Conservation (phyloP, 2,113 vertebrate species). For the Empidonax traillii region DNA sequence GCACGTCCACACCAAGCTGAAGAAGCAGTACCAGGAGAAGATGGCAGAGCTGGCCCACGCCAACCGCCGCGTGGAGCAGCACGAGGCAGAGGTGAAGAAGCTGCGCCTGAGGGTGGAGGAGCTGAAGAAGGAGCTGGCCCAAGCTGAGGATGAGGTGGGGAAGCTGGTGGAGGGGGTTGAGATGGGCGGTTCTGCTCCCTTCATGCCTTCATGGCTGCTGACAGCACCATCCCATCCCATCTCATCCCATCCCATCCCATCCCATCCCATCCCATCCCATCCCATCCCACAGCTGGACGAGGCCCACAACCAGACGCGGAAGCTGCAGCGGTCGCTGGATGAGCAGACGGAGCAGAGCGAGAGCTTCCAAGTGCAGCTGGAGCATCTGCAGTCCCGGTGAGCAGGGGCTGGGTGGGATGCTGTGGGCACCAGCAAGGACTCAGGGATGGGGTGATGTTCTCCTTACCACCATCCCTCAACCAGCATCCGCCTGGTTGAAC, state of each 20-base stretch:
- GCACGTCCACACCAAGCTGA: slow-evolving; percentile 90
- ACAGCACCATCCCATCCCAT: neutral
- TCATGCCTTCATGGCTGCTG: fast-evolving
- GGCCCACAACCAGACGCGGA: slow-evolving; percentile 52
- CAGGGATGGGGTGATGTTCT: neutral
- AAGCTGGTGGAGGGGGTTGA: neutral
- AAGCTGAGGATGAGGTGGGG: slow-evolving; percentile 90
- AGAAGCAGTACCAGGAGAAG: slow-evolving; percentile 96
- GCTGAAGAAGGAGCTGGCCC: slow-evolving; percentile 96
- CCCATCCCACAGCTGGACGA: slow-evolving; percentile 35
- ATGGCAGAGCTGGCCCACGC: slow-evolving; percentile 88
- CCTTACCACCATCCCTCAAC: neutral
- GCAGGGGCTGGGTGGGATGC: neutral
- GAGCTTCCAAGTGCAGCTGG: slow-evolving; percentile 65
- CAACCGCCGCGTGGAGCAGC: slow-evolving; percentile 89
- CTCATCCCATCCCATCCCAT: neutral
- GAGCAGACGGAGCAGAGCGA: slow-evolving; percentile 60
- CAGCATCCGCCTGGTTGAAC: neutral
- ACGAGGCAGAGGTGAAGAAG: slow-evolving; percentile 93
- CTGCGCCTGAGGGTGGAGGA: slow-evolving; percentile 93
- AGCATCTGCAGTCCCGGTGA: slow-evolving; percentile 65
- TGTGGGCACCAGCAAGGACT: neutral
- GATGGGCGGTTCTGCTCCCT: neutral
- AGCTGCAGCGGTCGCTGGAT: slow-evolving; percentile 48
- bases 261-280: neutral